Evolutionary conservation across 2,113 vertebrate species (phyloP), one percentile per base, ranked within the genome.

Genomic region (Genyomyrus donnyi): DNA sequence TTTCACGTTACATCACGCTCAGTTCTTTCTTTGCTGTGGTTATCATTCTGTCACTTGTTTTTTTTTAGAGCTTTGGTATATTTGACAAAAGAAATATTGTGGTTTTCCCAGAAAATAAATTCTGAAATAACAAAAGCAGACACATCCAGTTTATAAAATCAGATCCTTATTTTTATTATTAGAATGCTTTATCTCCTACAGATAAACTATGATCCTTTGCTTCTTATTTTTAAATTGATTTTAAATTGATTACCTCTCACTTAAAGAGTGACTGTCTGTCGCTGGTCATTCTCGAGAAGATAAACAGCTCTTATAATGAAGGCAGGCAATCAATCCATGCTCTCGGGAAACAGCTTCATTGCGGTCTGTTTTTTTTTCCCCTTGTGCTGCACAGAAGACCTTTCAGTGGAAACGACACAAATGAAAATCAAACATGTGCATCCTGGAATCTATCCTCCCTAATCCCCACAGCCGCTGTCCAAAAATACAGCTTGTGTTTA

Each of bases 291-390:
- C 42, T 88, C 62, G 4, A 49, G 24, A 50, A 62, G 45, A n/a
- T 45, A 31, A 62, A 21, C 58, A n/a, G 62, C 62, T 66, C 35
- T 21, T 74, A 88, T 48, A 88, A 88, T 74, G 88, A 74, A 88
- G 66, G 42, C 11, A 74, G 46, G 88, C 62, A 50, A 77, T 77
- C 88, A 70, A 89, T 89, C 31, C n/a, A 31, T 42, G 24, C 46
- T 53, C 50, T 45, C 80, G 2, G 89, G 46, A 89, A 85, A 27
- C 62, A 85, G 42, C 89, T 48, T 62, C 89, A 89, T 89, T 89
- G 42, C 17, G 42, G 50, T 27, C n/a, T n/a, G 8, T 42, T 49
- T 85, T 62, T 46, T 85, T 53, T 85, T 46, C 0, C 7, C n/a
- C 52, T 58, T 85, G 46, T 31, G 24, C 7, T 5, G n/a, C 42